Evolutionary conservation across 2,113 vertebrate species (phyloP), one percentile per base, ranked within the genome.

Genomic region (Ranitomeya variabilis): DNA sequence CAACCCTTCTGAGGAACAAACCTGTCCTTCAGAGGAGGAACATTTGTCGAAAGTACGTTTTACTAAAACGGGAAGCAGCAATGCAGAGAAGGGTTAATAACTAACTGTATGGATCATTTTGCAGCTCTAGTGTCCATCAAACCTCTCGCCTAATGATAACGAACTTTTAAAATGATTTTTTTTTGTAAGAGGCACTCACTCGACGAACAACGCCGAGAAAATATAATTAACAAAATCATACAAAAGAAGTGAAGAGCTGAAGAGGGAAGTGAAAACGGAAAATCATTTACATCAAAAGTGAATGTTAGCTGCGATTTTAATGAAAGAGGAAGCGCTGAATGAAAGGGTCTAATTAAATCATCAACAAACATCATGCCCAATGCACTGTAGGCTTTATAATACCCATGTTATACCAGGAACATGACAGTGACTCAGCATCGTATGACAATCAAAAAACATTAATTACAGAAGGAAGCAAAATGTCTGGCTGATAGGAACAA

Each of bases 221-320:
- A 77, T 57, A 23, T 88, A 76, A 83, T 88, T 88, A 88, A 31
- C 87, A 54, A 83, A 77, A 83, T 26, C 37, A 23, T 64, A 83
- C 55, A n/a, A 88, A 88, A 83, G 80, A 66, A 37, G 55, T 83
- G 57, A 54, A 74, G 69, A 37, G 45, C 87, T 77, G 31, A 60
- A 83, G 67, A 83, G 80, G 21, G 59, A 62, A 77, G 69, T 55
- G 71, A 54, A 88, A 71, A 74, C 59, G 8, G 66, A 9, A 83
- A 82, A 88, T 62, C 18, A 52, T 88, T 82, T 52, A 82, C 66
- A 82, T 88, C 86, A 88, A 88, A 76, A 64, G 45, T 83, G 15
- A 77, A 67, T 57, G 31, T 62, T 21, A 76, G 13, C 55, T 1
- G 54, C 26, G 57, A 21, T 54, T 83, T 57, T 66, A 88, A 83